A percentile compares a stretch with the other conserved stretches of the same genome.
These are phyloP conservation scores for Scaeva pyrastri DNA, from an alignment of 2,888 invertebrate species.

Conservation along the genomic window DNA sequence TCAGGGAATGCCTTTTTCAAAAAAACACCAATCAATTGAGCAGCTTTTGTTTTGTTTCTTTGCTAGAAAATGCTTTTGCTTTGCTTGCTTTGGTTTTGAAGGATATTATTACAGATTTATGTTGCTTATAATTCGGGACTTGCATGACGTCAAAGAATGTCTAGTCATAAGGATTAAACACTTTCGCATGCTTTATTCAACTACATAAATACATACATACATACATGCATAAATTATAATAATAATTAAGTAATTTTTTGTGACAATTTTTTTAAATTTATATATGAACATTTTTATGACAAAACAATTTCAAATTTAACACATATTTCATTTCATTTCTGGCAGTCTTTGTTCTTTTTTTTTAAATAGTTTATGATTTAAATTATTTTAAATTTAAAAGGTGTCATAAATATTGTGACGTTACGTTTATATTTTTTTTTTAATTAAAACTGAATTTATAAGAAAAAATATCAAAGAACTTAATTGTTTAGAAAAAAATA, in stretches of 20 bases:
- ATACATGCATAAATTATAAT: neutral
- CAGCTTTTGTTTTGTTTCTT: neutral
- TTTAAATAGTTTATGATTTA: too few species aligned
- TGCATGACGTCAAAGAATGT: conserved; percentile 22
- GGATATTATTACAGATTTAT: neutral
- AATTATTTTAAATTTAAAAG: too few species aligned
- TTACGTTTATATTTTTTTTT: too few species aligned
- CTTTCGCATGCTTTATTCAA: neutral
- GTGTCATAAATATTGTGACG: too few species aligned
- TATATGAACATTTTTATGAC: neutral
- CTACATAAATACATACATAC: neutral
- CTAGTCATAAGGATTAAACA: neutral
- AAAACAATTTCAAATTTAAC: too few species aligned
- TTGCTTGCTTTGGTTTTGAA: neutral
- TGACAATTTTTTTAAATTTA: neutral
- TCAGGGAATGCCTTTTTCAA: conserved; percentile 6
- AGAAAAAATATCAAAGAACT: too few species aligned
- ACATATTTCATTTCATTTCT: too few species aligned
- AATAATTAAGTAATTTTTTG: neutral
- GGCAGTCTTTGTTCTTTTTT: too few species aligned
- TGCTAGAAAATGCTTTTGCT: conserved; percentile 7
- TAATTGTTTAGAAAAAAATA: too few species aligned
- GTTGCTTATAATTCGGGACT: conserved; percentile 5
- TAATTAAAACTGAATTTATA: too few species aligned
- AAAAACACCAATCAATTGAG: neutral